Conservation (phyloP, 2,888 invertebrate species). For the Limnephilus lunatus region DNA sequence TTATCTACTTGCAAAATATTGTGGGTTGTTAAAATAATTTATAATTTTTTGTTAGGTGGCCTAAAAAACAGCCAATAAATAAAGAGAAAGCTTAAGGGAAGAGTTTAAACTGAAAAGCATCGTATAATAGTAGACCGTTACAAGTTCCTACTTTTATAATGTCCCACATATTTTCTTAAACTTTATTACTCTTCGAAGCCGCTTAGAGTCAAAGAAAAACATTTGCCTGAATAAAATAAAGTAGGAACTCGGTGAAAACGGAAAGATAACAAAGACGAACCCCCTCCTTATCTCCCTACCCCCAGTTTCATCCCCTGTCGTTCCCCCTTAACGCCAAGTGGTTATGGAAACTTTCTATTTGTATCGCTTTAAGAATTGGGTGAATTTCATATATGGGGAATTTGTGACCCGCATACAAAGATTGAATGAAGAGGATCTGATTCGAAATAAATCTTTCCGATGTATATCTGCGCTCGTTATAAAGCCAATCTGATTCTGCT, state of each 20-base stretch:
- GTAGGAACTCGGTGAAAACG: constrained; percentile 9
- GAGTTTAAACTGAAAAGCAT: not conserved
- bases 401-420: constrained; percentile 11
- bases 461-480: not conserved
- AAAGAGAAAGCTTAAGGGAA: not conserved
- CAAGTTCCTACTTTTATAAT: not conserved
- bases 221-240: constrained; percentile 36
- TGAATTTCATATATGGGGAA: not conserved
- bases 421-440: constrained; percentile 8
- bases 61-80: not conserved
- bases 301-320: not conserved
- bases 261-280: constrained; percentile 12
- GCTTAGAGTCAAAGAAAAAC: constrained; percentile 36
- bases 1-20: not conserved
- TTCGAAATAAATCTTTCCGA: not conserved
- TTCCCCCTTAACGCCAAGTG: not conserved
- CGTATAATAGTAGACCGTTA: not conserved
- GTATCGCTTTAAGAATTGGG: not conserved
- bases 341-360: not conserved
- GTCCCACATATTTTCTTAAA: constrained; percentile 25
- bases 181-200: constrained; percentile 23
- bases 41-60: not conserved
- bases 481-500: not conserved
- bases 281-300: not conserved
- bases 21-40: not conserved